Percentiles rank a stretch among this genome's conserved stretches.
These are phyloP conservation scores for Lobophora halterata DNA, from an alignment of 2,888 invertebrate genomes.

Conservation along the genomic window DNA sequence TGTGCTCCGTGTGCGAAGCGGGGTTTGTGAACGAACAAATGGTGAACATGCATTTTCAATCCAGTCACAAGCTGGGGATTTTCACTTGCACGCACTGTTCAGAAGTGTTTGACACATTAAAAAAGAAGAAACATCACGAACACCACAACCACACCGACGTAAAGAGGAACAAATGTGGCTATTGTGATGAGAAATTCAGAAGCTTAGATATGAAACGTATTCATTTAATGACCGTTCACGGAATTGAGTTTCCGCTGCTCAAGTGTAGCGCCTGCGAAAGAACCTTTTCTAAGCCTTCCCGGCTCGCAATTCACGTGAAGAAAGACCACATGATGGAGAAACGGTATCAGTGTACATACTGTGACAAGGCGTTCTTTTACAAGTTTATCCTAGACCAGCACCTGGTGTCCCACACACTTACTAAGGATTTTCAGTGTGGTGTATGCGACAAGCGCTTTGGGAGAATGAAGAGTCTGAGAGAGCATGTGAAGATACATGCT, in stretches of 20 bases:
- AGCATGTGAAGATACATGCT: constrained; percentile 51
- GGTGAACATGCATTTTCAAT: constrained; percentile 40
- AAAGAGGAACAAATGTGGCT: constrained; percentile 35
- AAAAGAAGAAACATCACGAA: constrained; percentile 59
- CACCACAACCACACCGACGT: constrained; percentile 44
- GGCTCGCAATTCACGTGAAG: constrained; percentile 35
- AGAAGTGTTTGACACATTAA: constrained; percentile 59
- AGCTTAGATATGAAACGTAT: constrained; percentile 33
- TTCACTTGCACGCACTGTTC: constrained; percentile 54
- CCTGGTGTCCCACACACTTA: constrained; percentile 58
- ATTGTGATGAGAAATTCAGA: constrained; percentile 42
- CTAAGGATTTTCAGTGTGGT: constrained; percentile 58
- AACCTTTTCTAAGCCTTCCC: constrained; percentile 30
- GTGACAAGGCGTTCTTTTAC: constrained; percentile 33
- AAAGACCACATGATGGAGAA: constrained; percentile 37
- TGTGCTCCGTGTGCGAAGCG: constrained; percentile 48
- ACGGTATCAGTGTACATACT: constrained; percentile 32
- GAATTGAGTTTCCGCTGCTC: constrained; percentile 21
- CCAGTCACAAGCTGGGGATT: constrained; percentile 45
- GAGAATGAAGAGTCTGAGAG: constrained; percentile 46
- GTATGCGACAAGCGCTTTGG: constrained; percentile 51
- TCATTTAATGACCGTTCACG: constrained; percentile 38
- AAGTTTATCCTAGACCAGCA: constrained; percentile 51
- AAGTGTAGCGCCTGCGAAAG: constrained; percentile 40
- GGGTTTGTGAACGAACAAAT: constrained; percentile 47